These are phyloP conservation scores for Caenorhabditis panamensis DNA, from an alignment of 2,888 invertebrate species.

Conservation along the genomic window DNA sequence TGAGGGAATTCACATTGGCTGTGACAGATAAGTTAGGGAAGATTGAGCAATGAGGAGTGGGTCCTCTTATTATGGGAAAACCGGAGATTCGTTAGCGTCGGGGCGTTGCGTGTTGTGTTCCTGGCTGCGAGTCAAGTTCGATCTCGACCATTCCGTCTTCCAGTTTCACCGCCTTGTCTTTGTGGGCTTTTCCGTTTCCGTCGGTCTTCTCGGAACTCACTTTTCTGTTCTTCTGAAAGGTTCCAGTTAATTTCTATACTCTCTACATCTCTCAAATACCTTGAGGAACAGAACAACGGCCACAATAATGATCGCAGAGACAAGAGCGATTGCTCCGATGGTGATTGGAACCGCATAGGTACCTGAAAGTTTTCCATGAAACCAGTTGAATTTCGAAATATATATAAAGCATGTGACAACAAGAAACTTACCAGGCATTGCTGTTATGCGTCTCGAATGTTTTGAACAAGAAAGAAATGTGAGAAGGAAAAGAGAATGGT, in stretches of 20 bases:
- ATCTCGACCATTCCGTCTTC: slow-evolving; percentile 76
- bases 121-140: slow-evolving; percentile 65
- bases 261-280: too few species aligned
- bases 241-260: not conserved
- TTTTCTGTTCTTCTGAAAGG: slow-evolving; percentile 52
- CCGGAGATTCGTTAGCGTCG: slow-evolving; percentile 21
- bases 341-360: slow-evolving; percentile 62
- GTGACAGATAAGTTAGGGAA: slow-evolving; percentile 16
- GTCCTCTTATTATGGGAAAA: slow-evolving; percentile 26
- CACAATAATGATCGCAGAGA: slow-evolving; percentile 65
- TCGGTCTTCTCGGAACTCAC: slow-evolving; percentile 34
- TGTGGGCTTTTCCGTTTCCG: slow-evolving; percentile 6
- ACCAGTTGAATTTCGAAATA: too few species aligned
- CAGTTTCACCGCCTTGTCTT: slow-evolving; percentile 54
- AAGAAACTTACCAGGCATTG: slow-evolving; percentile 18
- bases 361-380: slow-evolving; percentile 37
- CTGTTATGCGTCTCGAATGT: not conserved
- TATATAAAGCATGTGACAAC: not conserved
- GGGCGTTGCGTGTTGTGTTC: slow-evolving; percentile 53
- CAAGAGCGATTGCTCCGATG: slow-evolving; percentile 63
- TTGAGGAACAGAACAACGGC: slow-evolving; percentile 69
- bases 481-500: slow-evolving; percentile 17
- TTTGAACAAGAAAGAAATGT: slow-evolving; percentile 23
- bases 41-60: slow-evolving; percentile 23
- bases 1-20: not conserved